These are phyloP conservation scores for Physella acuta DNA, from an alignment of 1,140 invertebrate genomes.

Conservation along the genomic window DNA sequence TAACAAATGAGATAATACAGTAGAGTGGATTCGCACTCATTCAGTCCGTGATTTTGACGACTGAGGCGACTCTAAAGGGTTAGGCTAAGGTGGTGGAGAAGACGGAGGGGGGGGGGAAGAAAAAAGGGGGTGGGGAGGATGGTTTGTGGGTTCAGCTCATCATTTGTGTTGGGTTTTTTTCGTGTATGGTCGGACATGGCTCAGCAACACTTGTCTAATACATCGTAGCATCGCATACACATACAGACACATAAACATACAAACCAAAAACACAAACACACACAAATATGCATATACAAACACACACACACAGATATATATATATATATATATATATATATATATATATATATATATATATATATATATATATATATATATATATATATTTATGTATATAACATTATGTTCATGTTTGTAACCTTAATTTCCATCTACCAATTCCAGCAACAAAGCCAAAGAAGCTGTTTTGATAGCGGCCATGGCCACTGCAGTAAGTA, in stretches of 20 bases:
- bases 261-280: not conserved
- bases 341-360: constrained; percentile 21
- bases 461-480: not conserved
- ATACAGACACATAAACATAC: not conserved
- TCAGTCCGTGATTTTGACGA: too few relatives aligned
- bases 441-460: not conserved
- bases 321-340: constrained; percentile 5
- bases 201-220: too few relatives aligned
- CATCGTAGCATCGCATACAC: too few relatives aligned
- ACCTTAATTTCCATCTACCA: not conserved
- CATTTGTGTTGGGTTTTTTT: too few relatives aligned
- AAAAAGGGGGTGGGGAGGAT: too few relatives aligned
- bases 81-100: too few relatives aligned
- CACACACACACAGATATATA: not conserved
- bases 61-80: too few relatives aligned
- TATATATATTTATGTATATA: constrained; percentile 8
- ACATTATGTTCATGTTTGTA: not conserved
- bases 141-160: too few relatives aligned
- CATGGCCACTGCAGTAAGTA: not conserved
- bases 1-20: too few relatives aligned
- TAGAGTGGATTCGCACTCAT: too few relatives aligned
- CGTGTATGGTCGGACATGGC: too few relatives aligned
- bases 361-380: constrained; percentile 22
- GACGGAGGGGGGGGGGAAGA: too few relatives aligned
- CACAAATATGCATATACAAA: not conserved